Percentiles rank a stretch among this genome's conserved stretches.
Conservation (phyloP, 2,797 vertebrate species). For the Pseudopleuronectes americanus region DNA sequence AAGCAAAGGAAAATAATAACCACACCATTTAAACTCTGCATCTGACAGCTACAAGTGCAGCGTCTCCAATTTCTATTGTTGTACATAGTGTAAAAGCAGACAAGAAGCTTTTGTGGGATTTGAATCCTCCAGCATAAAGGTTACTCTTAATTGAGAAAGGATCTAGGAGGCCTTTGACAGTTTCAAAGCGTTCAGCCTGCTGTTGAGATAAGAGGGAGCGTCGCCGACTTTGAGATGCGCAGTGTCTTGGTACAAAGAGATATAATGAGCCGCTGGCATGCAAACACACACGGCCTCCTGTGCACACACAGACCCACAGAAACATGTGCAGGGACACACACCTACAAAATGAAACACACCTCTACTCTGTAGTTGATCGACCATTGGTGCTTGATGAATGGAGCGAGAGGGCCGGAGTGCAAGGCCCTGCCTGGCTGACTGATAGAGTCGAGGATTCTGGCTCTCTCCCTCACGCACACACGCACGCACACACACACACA, state of each 20-base stretch:
- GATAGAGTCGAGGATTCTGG: no score
- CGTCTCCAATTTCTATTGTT: constrained; percentile 52
- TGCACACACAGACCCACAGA: background rate
- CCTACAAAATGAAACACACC: constrained; percentile 19
- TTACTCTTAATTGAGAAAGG: constrained; percentile 73
- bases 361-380: constrained; percentile 14
- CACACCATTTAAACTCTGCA: constrained; percentile 39
- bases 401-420: constrained; percentile 37
- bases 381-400: constrained; percentile 59
- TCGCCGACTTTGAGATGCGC: constrained; percentile 37
- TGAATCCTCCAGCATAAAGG: constrained; percentile 63
- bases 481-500: background rate
- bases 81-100: constrained; percentile 57
- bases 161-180: constrained; percentile 58
- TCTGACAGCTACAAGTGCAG: constrained; percentile 63
- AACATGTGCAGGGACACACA: background rate
- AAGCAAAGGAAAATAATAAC: constrained; percentile 2
- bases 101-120: constrained; percentile 48
- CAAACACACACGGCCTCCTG: constrained; percentile 34
- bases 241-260: constrained; percentile 45
- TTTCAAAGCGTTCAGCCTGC: constrained; percentile 52
- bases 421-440: constrained; percentile 35
- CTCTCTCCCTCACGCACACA: constrained; percentile 15
- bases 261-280: constrained; percentile 60
- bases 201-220: constrained; percentile 60